These are phyloP conservation scores for Drosophila serrata DNA, from an alignment of 1,140 invertebrate species.

Conservation along the genomic window DNA sequence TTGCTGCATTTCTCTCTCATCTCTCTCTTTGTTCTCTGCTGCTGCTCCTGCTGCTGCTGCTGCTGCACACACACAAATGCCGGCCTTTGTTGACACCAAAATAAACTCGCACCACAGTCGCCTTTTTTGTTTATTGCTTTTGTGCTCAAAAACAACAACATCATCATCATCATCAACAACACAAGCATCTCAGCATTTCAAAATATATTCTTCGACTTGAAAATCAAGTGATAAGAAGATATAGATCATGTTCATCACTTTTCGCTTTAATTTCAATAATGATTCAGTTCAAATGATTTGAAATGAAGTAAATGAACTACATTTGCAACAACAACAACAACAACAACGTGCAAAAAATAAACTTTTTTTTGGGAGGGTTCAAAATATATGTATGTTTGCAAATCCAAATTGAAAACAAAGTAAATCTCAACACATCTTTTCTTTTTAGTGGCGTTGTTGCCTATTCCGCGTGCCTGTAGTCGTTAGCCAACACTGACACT, in stretches of 20 bases:
- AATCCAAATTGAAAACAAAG: conserved; percentile 16
- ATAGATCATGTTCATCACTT: conserved; percentile 27
- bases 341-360: conserved; percentile 76
- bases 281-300: conserved; percentile 15
- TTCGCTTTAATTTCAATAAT: conserved; percentile 11
- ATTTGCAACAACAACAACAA: conserved; percentile 67
- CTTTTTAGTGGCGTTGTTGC: neutral
- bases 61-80: conserved; percentile 10
- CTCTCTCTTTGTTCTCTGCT: conserved; percentile 5
- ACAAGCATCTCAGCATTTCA: conserved; percentile 74
- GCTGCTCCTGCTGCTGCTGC: neutral
- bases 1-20: conserved; percentile 32
- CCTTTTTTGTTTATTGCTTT: conserved; percentile 30
- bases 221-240: conserved; percentile 20
- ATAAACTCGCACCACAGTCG: conserved; percentile 11
- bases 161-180: conserved; percentile 79
- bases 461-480: neutral
- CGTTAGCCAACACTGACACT: conserved; percentile 1
- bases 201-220: conserved; percentile 29
- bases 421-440: neutral
- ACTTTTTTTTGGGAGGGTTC: conserved; percentile 11
- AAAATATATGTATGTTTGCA: neutral
- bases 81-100: conserved; percentile 39
- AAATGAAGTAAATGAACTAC: conserved; percentile 38
- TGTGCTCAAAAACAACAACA: conserved; percentile 78